Conservation (phyloP, 2,797 vertebrate species). For the Yasuhikotakia modesta region DNA sequence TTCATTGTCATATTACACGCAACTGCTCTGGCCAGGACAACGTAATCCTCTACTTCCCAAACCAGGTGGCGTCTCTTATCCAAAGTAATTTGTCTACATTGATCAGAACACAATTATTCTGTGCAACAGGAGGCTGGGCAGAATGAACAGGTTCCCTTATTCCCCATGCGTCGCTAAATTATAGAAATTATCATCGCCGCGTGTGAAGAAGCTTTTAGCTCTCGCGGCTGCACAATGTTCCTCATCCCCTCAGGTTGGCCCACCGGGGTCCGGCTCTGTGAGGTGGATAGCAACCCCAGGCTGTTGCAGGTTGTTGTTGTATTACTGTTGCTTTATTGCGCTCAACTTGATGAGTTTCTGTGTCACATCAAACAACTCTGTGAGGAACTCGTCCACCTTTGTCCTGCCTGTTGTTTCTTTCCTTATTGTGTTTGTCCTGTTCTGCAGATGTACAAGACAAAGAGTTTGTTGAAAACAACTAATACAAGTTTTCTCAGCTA, state of each 20-base stretch:
- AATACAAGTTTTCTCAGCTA: neutral
- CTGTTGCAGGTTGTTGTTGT: constrained; percentile 61
- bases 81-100: constrained; percentile 64
- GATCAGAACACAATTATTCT: constrained; percentile 64
- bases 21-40: constrained; percentile 62
- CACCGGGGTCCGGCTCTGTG: constrained; percentile 33
- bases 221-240: constrained; percentile 52
- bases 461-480: constrained; percentile 13
- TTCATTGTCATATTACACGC: constrained; percentile 53
- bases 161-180: constrained; percentile 66
- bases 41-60: constrained; percentile 69
- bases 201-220: constrained; percentile 68
- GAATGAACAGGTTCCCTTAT: constrained; percentile 55
- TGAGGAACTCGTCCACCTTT: neutral
- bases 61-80: constrained; percentile 72
- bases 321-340: constrained; percentile 67
- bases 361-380: constrained; percentile 27
- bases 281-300: constrained; percentile 58
- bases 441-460: constrained; percentile 12
- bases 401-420: constrained; percentile 8
- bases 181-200: constrained; percentile 67
- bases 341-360: constrained; percentile 62
- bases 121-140: constrained; percentile 53
- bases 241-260: constrained; percentile 49
- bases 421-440: constrained; percentile 1